phyloP scores from a whole-genome alignment of 2,113 vertebrate species.

The Oncorhynchus tshawytscha region DNA sequence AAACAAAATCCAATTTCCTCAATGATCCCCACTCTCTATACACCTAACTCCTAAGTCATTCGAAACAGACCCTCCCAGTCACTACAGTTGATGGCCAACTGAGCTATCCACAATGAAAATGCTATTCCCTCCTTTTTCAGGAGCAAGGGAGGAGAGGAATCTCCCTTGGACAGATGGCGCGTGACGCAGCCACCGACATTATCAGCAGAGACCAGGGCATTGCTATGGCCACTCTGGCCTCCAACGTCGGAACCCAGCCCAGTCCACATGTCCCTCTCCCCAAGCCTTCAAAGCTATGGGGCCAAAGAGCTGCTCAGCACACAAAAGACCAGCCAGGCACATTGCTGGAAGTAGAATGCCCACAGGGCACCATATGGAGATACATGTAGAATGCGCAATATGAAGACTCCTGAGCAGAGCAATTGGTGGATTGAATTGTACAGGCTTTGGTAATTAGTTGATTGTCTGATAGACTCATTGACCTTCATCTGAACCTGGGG shows the following conservation, averaged over 20 bases:
- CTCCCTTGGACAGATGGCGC: constrained; percentile 56
- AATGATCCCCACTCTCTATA: neutral
- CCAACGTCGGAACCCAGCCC: constrained; percentile 15
- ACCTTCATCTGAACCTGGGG: no score
- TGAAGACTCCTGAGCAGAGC: neutral
- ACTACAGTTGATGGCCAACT: no score
- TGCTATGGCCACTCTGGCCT: constrained; percentile 18
- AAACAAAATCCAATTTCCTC: neutral
- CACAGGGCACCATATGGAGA: neutral
- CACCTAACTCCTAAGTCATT: no score
- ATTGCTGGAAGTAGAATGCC: neutral
- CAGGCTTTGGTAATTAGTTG: no score
- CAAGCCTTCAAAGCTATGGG: neutral
- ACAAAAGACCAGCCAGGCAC: constrained; percentile 39
- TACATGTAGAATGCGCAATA: neutral
- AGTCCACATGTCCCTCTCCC: constrained; percentile 28
- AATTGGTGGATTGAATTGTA: neutral
- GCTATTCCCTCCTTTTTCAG: neutral
- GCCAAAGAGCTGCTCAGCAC: constrained; percentile 29
- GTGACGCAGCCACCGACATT: constrained; percentile 30
- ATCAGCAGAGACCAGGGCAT: constrained; percentile 23
- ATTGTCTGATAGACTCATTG: no score
- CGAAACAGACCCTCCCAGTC: no score
- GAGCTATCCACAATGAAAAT: neutral
- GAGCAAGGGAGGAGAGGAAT: constrained; percentile 38